These are phyloP conservation scores for Nothocercus julius DNA, from an alignment of 2,113 vertebrate genomes.

Conservation along the genomic window DNA sequence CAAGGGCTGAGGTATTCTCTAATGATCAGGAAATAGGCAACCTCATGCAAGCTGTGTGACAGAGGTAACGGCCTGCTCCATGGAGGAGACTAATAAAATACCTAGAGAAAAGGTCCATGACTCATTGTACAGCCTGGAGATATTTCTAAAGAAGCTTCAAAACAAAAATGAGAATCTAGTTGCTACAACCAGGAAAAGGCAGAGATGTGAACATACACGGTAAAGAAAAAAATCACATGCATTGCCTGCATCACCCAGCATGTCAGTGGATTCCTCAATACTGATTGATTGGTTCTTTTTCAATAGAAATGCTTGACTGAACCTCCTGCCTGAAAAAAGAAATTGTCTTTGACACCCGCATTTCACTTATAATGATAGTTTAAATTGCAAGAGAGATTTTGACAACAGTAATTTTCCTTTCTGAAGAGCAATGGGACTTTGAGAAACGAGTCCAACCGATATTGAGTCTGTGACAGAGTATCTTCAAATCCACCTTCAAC, in stretches of 20 bases:
- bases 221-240: not conserved
- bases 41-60: not conserved
- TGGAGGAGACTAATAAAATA: not conserved
- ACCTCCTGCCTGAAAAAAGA: not conserved
- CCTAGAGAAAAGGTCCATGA: slow-evolving; percentile 24
- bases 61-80: not conserved
- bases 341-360: not conserved
- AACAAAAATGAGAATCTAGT: slow-evolving; percentile 10
- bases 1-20: not conserved
- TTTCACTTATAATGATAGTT: slow-evolving; percentile 27
- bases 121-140: not conserved
- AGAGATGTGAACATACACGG: not conserved
- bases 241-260: not conserved
- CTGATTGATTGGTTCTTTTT: not conserved
- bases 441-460: not conserved
- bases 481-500: not conserved
- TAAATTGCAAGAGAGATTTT: slow-evolving; percentile 5
- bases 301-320: not conserved
- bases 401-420: slow-evolving; percentile 37
- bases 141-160: slow-evolving; percentile 24
- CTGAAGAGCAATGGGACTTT: not conserved
- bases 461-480: not conserved
- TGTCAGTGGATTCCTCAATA: not conserved
- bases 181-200: not conserved
- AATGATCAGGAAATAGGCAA: not conserved